Conservation (phyloP, 1,140 invertebrate genomes). For the Drosophila cardini region DNA sequence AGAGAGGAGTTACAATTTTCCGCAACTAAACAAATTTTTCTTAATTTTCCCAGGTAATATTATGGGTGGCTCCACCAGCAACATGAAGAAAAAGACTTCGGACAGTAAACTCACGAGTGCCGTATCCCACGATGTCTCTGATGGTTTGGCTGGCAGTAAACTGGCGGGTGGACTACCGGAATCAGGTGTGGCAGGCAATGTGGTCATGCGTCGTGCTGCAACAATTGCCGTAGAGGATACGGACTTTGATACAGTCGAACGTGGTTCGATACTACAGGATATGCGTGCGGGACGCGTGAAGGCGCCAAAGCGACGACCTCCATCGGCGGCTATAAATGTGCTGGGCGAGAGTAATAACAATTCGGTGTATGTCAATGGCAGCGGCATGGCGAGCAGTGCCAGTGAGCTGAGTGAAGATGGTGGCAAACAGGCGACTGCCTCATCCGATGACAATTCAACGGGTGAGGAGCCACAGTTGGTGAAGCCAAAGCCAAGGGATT, state of each 20-base stretch:
- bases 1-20: neutral
- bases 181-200: slow-evolving; percentile 51
- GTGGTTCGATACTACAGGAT: slow-evolving; percentile 87
- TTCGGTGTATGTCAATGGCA: slow-evolving; percentile 80
- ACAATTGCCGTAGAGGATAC: slow-evolving; percentile 79
- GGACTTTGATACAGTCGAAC: slow-evolving; percentile 88
- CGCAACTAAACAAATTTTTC: neutral
- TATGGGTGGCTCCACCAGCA: slow-evolving; percentile 84
- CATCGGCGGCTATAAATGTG: slow-evolving; percentile 84
- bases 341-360: slow-evolving; percentile 83
- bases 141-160: slow-evolving; percentile 75
- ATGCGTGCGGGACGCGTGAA: slow-evolving; percentile 87
- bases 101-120: slow-evolving; percentile 80
- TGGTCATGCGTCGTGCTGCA: slow-evolving; percentile 72
- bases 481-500: slow-evolving; percentile 86
- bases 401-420: slow-evolving; percentile 66
- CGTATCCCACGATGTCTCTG: slow-evolving; percentile 76
- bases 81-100: slow-evolving; percentile 86
- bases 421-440: slow-evolving; percentile 50
- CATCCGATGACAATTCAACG: slow-evolving; percentile 78
- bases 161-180: slow-evolving; percentile 56
- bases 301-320: slow-evolving; percentile 86
- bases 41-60: slow-evolving; percentile 85
- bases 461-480: slow-evolving; percentile 85
- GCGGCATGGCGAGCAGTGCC: slow-evolving; percentile 71